Evolutionary conservation across 1,140 invertebrate genomes (phyloP), one percentile per base, ranked within the genome.

Genomic region (Drosophila miranda): DNA sequence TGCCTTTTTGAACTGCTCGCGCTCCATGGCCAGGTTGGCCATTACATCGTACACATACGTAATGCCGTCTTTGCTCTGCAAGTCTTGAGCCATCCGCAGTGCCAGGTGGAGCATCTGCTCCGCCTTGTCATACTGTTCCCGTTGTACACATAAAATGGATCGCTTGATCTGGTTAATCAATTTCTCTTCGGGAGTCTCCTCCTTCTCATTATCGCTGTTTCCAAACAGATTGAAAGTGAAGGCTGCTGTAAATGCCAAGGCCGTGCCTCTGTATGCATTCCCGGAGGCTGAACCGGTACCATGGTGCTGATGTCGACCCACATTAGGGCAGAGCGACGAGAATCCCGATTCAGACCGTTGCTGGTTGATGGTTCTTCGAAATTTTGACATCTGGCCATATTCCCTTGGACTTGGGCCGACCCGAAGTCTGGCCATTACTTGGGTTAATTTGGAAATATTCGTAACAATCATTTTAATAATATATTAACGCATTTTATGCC

Each of bases 31-130:
- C 48, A 98, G 92, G 92, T 98, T 98, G 6, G 97, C 97, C 94
- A 99, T 94, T 6, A 97, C 81, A 92, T 98, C 97, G 89, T 96
- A 98, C 59, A 98, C 94, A 79, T 98, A 98, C 7, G 96, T 95
- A 50, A 97, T 92, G 3, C 95, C 97, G 73, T 96, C 92, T 68
- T 94, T 87, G 91, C 96, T 94, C 51, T 95, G 92, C 43, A 95
- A 91, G 78, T 96, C 95, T 90, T 97, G 96, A 6, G 97, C 97
- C 89, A 97, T 93, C 50, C 94, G 94, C 48, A 98, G 91, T 1
- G 96, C 96, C 28, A 97, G 83, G 91, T 97, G 96, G 26, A 98
- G 92, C 90, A 97, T 93, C 89, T 95, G 94, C 91, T 98, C 96
- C 5, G 97, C 97, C 90, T 95, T 96, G 41, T 95, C 92, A 86